Conservation (phyloP, 1,140 invertebrate species). For the Calycopis cecrops region DNA sequence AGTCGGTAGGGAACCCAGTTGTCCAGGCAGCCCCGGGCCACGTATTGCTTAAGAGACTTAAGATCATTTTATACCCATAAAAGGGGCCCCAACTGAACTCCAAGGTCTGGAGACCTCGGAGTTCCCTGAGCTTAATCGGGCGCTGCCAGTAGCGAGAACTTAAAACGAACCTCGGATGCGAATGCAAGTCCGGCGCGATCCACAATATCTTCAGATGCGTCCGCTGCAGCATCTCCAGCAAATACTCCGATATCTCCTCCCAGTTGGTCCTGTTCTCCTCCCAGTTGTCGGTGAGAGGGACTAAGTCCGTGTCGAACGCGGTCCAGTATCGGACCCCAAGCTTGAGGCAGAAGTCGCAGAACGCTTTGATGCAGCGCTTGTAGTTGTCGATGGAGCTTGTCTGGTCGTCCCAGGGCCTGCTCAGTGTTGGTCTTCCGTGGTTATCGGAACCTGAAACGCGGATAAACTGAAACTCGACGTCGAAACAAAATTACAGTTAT, state of each 20-base stretch:
- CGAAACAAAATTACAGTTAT: too few relatives aligned
- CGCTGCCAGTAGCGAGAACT: too few relatives aligned
- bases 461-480: too few relatives aligned
- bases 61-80: too few relatives aligned
- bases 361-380: conserved; percentile 77
- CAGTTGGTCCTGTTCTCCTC: conserved; percentile 76
- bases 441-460: conserved; percentile 70
- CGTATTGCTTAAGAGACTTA: too few relatives aligned
- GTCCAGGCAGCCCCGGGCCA: too few relatives aligned
- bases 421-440: conserved; percentile 64
- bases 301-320: conserved; percentile 77
- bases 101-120: too few relatives aligned
- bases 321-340: conserved; percentile 80
- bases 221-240: conserved; percentile 74
- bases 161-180: conserved; percentile 71
- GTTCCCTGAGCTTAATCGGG: too few relatives aligned
- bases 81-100: too few relatives aligned
- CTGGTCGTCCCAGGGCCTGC: conserved; percentile 77
- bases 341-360: conserved; percentile 80
- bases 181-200: conserved; percentile 79
- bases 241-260: conserved; percentile 77
- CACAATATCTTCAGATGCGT: conserved; percentile 78
- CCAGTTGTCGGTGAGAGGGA: conserved; percentile 65
- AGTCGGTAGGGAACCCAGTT: too few relatives aligned
- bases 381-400: conserved; percentile 76